phyloP scores from a whole-genome alignment of 1,140 invertebrate genomes.

The Ceratina australensis region DNA sequence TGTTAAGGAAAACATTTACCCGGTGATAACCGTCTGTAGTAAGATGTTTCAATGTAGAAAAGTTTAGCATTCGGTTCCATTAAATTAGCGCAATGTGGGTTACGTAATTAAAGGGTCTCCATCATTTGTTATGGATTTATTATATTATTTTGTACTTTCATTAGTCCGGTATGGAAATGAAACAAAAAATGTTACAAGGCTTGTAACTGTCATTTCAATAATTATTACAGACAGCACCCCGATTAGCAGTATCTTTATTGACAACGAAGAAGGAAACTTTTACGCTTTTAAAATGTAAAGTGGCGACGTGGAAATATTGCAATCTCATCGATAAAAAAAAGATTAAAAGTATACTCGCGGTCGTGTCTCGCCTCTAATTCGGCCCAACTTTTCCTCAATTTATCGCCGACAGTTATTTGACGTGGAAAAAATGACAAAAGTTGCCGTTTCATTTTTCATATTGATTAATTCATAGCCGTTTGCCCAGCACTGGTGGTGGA shows the following conservation, averaged over 20 bases:
- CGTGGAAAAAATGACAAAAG: conserved; percentile 23
- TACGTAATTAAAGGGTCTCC: too few relatives aligned
- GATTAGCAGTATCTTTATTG: neutral
- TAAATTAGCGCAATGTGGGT: neutral
- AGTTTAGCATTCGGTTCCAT: neutral
- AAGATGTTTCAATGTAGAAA: neutral
- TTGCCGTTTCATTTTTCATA: conserved; percentile 10
- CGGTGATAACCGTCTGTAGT: neutral
- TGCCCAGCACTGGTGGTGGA: neutral
- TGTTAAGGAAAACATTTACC: conserved; percentile 17
- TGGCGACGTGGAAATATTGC: neutral
- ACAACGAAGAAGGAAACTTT: neutral
- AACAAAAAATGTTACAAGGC: neutral
- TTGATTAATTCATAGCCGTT: neutral
- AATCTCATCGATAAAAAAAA: neutral
- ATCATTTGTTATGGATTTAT: too few relatives aligned
- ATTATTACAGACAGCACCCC: too few relatives aligned
- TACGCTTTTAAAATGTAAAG: neutral
- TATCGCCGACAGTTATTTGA: conserved; percentile 21
- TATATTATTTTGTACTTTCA: too few relatives aligned
- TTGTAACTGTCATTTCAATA: neutral
- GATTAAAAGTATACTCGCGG: neutral
- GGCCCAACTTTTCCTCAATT: neutral
- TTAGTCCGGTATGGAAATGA: neutral
- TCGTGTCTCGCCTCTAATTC: neutral